Base-by-base conservation (phyloP, 2,113 vertebrate species). In the Bubo blakistoni region DNA sequence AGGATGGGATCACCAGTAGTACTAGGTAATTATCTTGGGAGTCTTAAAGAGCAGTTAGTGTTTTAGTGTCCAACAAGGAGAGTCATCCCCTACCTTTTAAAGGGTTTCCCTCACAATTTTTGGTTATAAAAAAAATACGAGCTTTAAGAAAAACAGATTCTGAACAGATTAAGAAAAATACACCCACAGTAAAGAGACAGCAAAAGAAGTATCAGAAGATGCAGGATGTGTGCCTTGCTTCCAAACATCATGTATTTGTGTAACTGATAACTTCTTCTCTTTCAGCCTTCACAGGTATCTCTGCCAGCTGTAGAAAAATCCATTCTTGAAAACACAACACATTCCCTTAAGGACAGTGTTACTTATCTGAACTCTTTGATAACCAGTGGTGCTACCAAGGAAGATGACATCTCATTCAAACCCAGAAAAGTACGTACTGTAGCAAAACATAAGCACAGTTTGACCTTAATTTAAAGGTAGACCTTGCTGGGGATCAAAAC, bases 381-480 rank as follows among this genome's bases (percentile, higher is more conserved):
- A 96, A 92, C 95, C 30, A 96, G 96, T 14, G 98, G 98, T 74
- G 96, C 96, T 47, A 97, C 97, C n/a, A 98, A 98, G 88, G 97
- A 96, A 94, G 84, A 98, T 18, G 98, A 99, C 81, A 98, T 99
- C 84, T 93, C 98, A 38, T 99, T 99, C 97, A 94, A 97, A 92
- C 98, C 99, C 92, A 99, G 94, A 95, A 98, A 97, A 81, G 99
- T 99, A 98, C 0, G 98, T 98, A 54, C 52, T 82, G 79, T 30
- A 67, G 49, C 69, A 91, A 81, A 76, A 66, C 25, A 25, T 8
- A 32, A 46, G 32, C 25, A 47, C 34, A 4, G 42, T 59, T 89
- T 58, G 7, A 9, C 0, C 0, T 25, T 46, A 25, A 32, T 38
- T 19, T 58, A 51, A 90, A 70, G 38, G 34, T 24, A 58, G 59